Base-by-base conservation (phyloP, 2,113 vertebrate genomes). In the Dolichotis patagonum region DNA sequence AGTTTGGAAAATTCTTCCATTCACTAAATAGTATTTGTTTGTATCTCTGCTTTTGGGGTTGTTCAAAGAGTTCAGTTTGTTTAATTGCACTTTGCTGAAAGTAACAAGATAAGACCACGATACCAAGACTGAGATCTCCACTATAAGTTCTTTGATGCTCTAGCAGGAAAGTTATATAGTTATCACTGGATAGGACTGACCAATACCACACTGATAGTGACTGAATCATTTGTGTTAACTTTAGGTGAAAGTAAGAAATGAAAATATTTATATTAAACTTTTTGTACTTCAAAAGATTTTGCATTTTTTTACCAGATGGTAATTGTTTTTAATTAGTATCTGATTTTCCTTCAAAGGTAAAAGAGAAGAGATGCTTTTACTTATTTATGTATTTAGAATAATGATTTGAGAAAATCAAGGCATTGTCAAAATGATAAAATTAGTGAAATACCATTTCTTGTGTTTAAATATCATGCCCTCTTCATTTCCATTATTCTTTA, bases 231-330 rank as follows among this genome's bases (percentile, higher is more conserved):
- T 71, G 0, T 54, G 26, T 49, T 85, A 85, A 41, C 7, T 56
- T 7, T 13, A 83, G 9, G 17, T 46, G 41, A 85, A 56, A 52
- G 4, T 69, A 90, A 77, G 77, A 30, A 77, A 62, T 12, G 4
- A 14, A 85, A 94, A 94, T 85, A 82, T 77, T 49, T 75, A 24
- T 62, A 85, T 95, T 85, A 92, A 35, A 85, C 2, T 49, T 86
- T 60, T 11, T 67, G 26, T 81, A 2, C 9, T 77, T 6, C 22
- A 67, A 41, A 10, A 62, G 41, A 77, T 60, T 43, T 69, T 63
- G 11, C 5, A 62, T 85, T 83, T 84, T 52, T 46, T 67, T 28
- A 49, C 14, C 56, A 93, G 69, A 5, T 85, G 43, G 85, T 20
- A 35, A 67, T 81, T 73, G 43, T 62, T 84, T 80, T 94, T 63